Evolutionary conservation across 2,888 invertebrate species (phyloP), one percentile per base, ranked within the genome.

Genomic region (Lasioglossum pauxillum): DNA sequence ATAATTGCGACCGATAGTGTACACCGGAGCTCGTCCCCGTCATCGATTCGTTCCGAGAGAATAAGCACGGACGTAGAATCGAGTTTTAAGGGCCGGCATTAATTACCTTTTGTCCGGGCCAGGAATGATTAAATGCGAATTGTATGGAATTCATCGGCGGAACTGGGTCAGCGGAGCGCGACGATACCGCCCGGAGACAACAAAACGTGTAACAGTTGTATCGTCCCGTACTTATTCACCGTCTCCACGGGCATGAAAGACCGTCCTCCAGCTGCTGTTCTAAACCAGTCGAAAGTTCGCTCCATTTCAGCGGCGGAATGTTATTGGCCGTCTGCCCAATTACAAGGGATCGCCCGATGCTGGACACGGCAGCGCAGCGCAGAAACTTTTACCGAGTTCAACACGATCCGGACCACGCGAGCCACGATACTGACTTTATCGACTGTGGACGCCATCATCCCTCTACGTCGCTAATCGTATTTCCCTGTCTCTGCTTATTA

Each of bases 271-370:
- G 83, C 89, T 79, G 85, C 83, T 74, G 83, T 87, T 80, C 80
- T 73, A 71, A 82, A 78, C 71, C 80, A 53, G 75, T 82, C 87
- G 82, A 90, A 90, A 90, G 80, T 89, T 75, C 85, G 80, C 83
- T 85, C 81, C 72, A 87, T 78, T 87, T 84, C 87, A 80, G 71
- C 79, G 81, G 46, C 72, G 82, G 80, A 86, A 90, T 77, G 82
- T 87, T 82, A 90, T 90, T 90, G 90, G 90, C 84, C 77, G 83
- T 82, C 79, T 86, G 88, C 86, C 89, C 88, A 84, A 85, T 88
- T 88, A 88, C 85, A 75, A 84, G 80, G 82, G 78, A 85, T 87
- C 79, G 87, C 83, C 60, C 53, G 57, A 57, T 27, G 38, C 79
- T 84, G 84, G 75, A 53, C 79, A 78, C 78, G 84, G 78, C 84